Evolutionary conservation across 2,888 invertebrate species (phyloP).

Genomic region (Dorcus hopei): DNA sequence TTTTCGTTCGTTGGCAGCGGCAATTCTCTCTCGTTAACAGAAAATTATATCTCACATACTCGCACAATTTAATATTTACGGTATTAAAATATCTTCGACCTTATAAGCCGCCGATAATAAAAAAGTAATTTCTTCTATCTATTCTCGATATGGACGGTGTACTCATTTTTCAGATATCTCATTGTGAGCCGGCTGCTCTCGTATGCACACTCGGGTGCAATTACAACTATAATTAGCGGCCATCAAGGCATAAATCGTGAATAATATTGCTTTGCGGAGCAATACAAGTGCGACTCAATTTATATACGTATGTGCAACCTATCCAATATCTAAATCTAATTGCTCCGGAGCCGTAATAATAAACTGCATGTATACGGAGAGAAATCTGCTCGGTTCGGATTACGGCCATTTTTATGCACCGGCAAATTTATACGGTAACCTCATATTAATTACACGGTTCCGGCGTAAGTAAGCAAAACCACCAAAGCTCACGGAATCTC

Average conservation of each 20-base stretch:
- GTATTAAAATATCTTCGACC: too few relatives aligned
- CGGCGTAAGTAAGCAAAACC: neutral
- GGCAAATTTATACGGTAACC: constrained; percentile 1
- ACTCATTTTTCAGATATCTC: neutral
- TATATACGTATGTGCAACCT: neutral
- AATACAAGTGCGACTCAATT: neutral
- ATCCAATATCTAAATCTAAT: neutral
- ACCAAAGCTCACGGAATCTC: neutral
- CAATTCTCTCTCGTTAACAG: too few relatives aligned
- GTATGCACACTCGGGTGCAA: too few relatives aligned
- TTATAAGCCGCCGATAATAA: neutral
- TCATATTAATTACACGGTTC: neutral
- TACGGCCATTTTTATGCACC: constrained; percentile 1
- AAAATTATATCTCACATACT: too few relatives aligned
- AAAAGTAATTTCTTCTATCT: neutral
- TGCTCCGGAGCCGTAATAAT: neutral
- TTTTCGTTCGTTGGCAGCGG: too few relatives aligned
- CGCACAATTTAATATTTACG: too few relatives aligned
- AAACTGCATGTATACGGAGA: neutral
- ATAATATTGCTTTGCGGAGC: neutral
- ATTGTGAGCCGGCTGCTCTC: too few relatives aligned
- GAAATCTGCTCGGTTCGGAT: neutral
- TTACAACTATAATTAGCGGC: too few relatives aligned
- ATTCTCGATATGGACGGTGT: neutral
- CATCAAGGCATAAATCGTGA: neutral